These are phyloP conservation scores for Leguminivora glycinivorella DNA, from an alignment of 1,140 invertebrate genomes.

Conservation along the genomic window DNA sequence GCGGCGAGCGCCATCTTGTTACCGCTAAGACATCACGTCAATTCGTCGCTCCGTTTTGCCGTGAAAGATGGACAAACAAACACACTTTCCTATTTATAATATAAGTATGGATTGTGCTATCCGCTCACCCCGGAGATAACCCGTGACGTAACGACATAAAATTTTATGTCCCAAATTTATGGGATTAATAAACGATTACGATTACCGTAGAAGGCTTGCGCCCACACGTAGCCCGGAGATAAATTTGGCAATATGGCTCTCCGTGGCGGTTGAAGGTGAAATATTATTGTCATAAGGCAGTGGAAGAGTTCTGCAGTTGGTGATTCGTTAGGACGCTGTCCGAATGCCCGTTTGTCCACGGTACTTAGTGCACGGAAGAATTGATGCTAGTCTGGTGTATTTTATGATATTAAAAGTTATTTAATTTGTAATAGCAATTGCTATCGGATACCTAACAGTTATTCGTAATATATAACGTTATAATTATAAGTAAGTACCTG, in stretches of 20 bases:
- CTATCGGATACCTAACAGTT: too few species aligned
- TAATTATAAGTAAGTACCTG: too few species aligned
- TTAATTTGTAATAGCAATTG: too few species aligned
- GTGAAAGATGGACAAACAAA: too few species aligned
- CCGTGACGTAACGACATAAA: background rate
- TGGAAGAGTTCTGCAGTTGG: background rate
- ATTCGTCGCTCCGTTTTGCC: too few species aligned
- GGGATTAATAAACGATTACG: conserved; percentile 24
- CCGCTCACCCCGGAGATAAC: conserved; percentile 1
- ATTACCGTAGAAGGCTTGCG: background rate
- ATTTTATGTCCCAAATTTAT: conserved; percentile 15
- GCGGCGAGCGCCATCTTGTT: too few species aligned
- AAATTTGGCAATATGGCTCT: conserved; percentile 14
- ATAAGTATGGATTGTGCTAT: too few species aligned
- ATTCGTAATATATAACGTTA: too few species aligned
- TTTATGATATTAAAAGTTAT: too few species aligned
- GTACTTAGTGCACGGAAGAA: background rate
- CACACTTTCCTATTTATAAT: too few species aligned
- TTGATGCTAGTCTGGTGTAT: background rate
- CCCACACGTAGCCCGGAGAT: background rate
- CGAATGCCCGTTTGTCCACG: background rate
- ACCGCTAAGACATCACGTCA: too few species aligned
- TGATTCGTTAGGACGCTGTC: background rate
- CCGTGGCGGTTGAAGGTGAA: background rate
- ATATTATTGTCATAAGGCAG: conserved; percentile 14